Percentiles rank a stretch among this genome's conserved stretches.
Conservation (phyloP, 1,140 invertebrate species). For the Galleria mellonella region DNA sequence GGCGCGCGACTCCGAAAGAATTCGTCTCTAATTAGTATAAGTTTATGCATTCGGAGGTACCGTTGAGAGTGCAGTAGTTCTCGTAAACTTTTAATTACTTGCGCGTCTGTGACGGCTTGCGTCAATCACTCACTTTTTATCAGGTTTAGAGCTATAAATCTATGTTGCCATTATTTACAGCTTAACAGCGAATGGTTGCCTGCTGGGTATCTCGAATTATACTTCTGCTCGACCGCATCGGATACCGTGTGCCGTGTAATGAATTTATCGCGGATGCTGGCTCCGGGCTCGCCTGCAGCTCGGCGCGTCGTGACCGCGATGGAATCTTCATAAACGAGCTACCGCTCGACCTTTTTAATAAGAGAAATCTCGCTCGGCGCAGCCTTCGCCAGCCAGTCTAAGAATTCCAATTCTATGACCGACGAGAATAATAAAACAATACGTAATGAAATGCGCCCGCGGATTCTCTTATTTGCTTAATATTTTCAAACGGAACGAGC, state of each 20-base stretch:
- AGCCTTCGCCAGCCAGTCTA: slow-evolving; percentile 5
- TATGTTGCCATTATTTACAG: slow-evolving; percentile 42
- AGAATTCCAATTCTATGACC: slow-evolving; percentile 19
- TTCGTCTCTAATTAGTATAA: slow-evolving; percentile 63
- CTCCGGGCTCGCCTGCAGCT: slow-evolving; percentile 1
- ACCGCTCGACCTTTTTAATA: slow-evolving; percentile 21
- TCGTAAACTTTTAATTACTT: slow-evolving; percentile 62
- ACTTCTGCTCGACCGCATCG: slow-evolving; percentile 41
- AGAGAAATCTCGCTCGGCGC: slow-evolving; percentile 13
- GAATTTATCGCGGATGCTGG: slow-evolving; percentile 25
- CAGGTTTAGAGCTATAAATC: slow-evolving; percentile 37
- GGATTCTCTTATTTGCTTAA: slow-evolving; percentile 24
- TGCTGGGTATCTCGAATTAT: slow-evolving; percentile 34
- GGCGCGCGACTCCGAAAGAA: slow-evolving; percentile 49
- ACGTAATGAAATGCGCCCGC: slow-evolving; percentile 21
- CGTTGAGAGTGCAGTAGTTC: slow-evolving; percentile 23
- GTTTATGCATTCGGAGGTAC: slow-evolving; percentile 56
- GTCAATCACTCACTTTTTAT: slow-evolving; percentile 49
- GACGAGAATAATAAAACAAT: slow-evolving; percentile 26
- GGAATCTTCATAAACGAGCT: slow-evolving; percentile 20
- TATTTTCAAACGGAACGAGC: slow-evolving; percentile 14
- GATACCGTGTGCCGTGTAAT: slow-evolving; percentile 8
- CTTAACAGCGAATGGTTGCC: slow-evolving; percentile 46
- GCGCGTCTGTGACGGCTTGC: slow-evolving; percentile 11
- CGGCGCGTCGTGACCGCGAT: slow-evolving; percentile 16